Evolutionary conservation across 1,140 invertebrate genomes (phyloP).

Genomic region (Belonocnema kinseyi): DNA sequence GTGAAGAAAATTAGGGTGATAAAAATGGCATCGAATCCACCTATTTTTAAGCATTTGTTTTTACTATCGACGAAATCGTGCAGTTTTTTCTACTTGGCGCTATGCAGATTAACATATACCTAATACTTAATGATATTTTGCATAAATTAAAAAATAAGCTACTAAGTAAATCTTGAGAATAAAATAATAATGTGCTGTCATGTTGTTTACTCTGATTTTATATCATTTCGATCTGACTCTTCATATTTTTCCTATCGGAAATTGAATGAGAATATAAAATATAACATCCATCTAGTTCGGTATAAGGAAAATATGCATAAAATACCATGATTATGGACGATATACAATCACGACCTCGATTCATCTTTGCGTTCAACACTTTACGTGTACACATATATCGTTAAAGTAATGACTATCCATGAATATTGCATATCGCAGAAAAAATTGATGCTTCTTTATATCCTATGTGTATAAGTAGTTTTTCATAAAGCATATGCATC

Average conservation of each 20-base stretch:
- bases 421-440: conserved; percentile 17
- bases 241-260: not conserved
- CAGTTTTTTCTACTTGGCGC: too few relatives aligned
- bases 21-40: too few relatives aligned
- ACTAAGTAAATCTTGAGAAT: too few relatives aligned
- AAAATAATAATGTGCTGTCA: too few relatives aligned
- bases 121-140: too few relatives aligned
- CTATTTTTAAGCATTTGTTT: too few relatives aligned
- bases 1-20: too few relatives aligned
- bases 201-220: not conserved
- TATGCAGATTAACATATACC: too few relatives aligned
- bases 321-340: not conserved
- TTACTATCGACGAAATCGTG: too few relatives aligned
- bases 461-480: not conserved
- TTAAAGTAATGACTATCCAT: conserved; percentile 14
- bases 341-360: conserved; percentile 23
- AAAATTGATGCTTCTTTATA: conserved; percentile 2
- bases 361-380: not conserved
- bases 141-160: too few relatives aligned
- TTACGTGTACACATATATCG: not conserved
- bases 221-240: not conserved
- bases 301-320: conserved; percentile 12
- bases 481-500: not conserved
- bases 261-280: not conserved
- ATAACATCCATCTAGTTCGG: not conserved